Evolutionary conservation across 2,888 invertebrate species (phyloP), one percentile per base, ranked within the genome.

Genomic region (Drosophila mimica): DNA sequence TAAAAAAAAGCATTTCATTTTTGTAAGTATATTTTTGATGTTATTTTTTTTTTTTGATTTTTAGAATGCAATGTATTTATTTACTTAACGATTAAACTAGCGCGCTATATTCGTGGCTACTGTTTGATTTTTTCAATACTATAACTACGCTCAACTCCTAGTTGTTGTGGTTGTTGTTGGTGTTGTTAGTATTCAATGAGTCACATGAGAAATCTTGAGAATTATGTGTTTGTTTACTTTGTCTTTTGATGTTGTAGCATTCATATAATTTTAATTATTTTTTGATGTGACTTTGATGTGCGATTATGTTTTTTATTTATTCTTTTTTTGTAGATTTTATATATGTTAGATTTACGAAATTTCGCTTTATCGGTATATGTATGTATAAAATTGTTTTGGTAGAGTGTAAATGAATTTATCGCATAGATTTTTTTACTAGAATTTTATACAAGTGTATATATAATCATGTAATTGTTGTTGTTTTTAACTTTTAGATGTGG

Each of bases 201-300:
- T 89, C 85, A 85, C 85, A 89, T 89, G 90, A 89, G 86, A 89
- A 89, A 85, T 89, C 75, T 74, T 63, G 33, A 43, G 59, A 54
- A 15, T 60, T 60, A 34, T 65, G 36, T 25, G 25, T 62, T n/a
- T n/a, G n/a, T 46, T 33, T 54, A 17, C 6, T 20, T 54, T 36
- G 49, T 59, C 33, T 13, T 52, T 58, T 40, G 28, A 76, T 54
- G 40, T 40, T 40, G 48, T 56, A 64, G 51, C 49, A 31, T 58
- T 62, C 43, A 43, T 34, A 31, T 58, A 57, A 57, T 20, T n/a
- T 20, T 20, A 13, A 59, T 51, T 34, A 28, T 40, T 58, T 40
- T 49, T n/a, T 25, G 4, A 3, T 38, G 57, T 80, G 68, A 49
- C 57, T 71, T 79, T 74, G 63, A 73, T 82, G 74, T 87, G 89